Evolutionary conservation across 2,797 vertebrate species (phyloP).

Genomic region (Gadopsis marmoratus): DNA sequence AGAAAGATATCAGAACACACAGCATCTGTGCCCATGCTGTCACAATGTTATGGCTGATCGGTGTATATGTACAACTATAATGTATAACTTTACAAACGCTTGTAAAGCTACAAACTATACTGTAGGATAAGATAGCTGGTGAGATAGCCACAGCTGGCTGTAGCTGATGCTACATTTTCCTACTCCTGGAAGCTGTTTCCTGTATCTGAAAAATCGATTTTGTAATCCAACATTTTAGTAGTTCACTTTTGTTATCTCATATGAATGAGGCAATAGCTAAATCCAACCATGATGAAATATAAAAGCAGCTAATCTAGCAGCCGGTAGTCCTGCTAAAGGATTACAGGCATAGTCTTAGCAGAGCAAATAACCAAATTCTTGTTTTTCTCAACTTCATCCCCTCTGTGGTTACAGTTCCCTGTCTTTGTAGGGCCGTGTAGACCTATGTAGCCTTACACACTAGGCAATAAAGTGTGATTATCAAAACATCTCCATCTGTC

Average conservation of each 20-base stretch:
- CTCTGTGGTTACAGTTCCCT: neutral
- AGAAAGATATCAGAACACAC: no score
- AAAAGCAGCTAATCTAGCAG: neutral
- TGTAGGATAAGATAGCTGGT: no score
- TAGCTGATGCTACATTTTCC: neutral
- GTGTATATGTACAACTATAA: no score
- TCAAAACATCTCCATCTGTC: neutral
- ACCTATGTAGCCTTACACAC: neutral
- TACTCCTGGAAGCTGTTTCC: neutral
- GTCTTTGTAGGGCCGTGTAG: neutral
- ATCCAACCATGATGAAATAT: neutral
- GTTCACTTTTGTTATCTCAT: no score
- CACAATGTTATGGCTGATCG: no score
- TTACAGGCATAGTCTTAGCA: neutral
- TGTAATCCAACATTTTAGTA: neutral
- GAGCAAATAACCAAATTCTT: neutral
- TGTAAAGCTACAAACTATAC: neutral
- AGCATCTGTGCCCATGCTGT: no score
- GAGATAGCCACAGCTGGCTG: neutral
- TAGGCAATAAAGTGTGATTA: neutral
- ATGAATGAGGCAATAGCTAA: neutral
- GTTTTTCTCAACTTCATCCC: neutral
- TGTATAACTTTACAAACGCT: no score
- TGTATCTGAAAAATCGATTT: neutral
- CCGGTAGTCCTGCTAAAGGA: neutral